Evolutionary conservation across 2,888 invertebrate genomes (phyloP).

Genomic region (Hirtodrosophila alboralis): DNA sequence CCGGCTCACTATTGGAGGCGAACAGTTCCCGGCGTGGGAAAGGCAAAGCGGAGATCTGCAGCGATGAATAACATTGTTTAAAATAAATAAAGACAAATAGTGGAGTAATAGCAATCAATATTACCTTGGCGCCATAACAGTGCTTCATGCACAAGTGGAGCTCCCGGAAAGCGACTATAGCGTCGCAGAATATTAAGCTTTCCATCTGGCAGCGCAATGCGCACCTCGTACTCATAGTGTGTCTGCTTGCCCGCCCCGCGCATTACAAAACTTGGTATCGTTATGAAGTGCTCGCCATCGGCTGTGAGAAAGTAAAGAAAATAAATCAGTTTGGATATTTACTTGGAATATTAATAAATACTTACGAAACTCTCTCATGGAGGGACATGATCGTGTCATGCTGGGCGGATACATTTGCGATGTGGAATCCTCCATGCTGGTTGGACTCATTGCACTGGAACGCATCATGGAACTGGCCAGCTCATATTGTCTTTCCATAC

Average conservation of each 20-base stretch:
- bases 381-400: conserved; percentile 85
- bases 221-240: conserved; percentile 95
- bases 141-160: conserved; percentile 92
- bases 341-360: neutral
- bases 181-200: conserved; percentile 92
- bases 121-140: conserved; percentile 91
- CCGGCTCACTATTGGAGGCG: conserved; percentile 88
- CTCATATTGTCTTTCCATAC: conserved; percentile 66
- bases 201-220: conserved; percentile 89
- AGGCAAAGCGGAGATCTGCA: conserved; percentile 89
- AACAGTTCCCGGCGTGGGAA: conserved; percentile 93
- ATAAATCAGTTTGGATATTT: neutral
- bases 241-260: conserved; percentile 93
- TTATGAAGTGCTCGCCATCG: conserved; percentile 83
- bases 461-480: conserved; percentile 60
- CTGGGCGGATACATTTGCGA: conserved; percentile 84
- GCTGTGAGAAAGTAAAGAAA: too few relatives aligned
- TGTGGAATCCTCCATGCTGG: conserved; percentile 69
- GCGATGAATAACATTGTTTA: neutral
- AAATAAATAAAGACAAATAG: neutral
- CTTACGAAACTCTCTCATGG: conserved; percentile 84
- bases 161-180: conserved; percentile 94
- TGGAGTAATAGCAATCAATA: too few relatives aligned
- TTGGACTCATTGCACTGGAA: conserved; percentile 65
- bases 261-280: conserved; percentile 91